Percentiles rank a stretch among this genome's conserved stretches.
phyloP scores from a whole-genome alignment of 2,888 invertebrate species.

The Graphium colonna region DNA sequence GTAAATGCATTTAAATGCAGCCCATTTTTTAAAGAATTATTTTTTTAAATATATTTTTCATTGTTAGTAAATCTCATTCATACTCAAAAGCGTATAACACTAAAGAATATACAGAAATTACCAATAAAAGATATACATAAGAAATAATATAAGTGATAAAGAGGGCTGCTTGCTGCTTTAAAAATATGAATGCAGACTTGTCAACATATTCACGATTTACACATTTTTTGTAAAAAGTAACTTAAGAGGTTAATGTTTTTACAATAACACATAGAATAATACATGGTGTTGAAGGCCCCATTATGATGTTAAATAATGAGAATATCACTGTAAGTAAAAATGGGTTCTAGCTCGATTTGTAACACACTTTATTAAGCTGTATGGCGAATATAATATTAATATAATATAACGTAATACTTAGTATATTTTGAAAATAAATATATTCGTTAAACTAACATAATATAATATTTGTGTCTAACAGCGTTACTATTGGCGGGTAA shows the following conservation, averaged over 20 bases:
- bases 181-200: too few relatives aligned
- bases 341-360: constrained; percentile 13
- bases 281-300: constrained; percentile 25
- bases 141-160: not conserved
- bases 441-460: constrained; percentile 5
- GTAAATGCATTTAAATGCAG: too few relatives aligned
- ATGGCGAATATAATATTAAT: constrained; percentile 11
- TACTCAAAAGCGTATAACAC: too few relatives aligned
- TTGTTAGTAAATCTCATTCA: too few relatives aligned
- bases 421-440: constrained; percentile 12
- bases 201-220: too few relatives aligned
- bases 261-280: too few relatives aligned
- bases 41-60: too few relatives aligned
- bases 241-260: too few relatives aligned
- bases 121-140: not conserved
- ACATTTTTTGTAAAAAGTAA: too few relatives aligned
- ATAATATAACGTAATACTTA: constrained; percentile 10
- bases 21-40: too few relatives aligned
- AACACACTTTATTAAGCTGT: constrained; percentile 18
- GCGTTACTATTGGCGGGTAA: constrained; percentile 11
- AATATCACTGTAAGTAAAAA: constrained; percentile 19
- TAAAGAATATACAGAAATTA: too few relatives aligned
- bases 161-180: too few relatives aligned
- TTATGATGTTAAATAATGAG: constrained; percentile 20
- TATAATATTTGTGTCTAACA: constrained; percentile 11